phyloP scores from a whole-genome alignment of 2,113 vertebrate genomes.

The Epinephelus lanceolatus region DNA sequence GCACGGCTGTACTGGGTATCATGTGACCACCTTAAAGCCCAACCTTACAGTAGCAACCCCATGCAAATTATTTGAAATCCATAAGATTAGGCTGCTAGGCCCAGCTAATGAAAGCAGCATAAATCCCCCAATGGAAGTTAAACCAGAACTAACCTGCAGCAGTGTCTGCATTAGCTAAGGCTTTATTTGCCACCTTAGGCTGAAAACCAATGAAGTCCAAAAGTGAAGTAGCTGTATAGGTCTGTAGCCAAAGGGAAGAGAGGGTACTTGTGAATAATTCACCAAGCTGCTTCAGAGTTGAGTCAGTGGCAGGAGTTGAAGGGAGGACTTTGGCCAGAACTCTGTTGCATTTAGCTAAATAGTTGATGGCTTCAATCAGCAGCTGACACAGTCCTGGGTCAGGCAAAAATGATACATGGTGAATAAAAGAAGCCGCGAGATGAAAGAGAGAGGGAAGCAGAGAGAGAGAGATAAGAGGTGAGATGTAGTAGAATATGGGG shows the following conservation, averaged over 20 bases:
- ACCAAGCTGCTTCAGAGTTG: constrained; percentile 43
- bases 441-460: constrained; percentile 29
- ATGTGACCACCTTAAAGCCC: background rate
- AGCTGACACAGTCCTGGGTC: constrained; percentile 21
- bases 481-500: constrained; percentile 1
- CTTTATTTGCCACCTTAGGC: constrained; percentile 55
- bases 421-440: constrained; percentile 43
- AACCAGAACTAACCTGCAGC: constrained; percentile 19
- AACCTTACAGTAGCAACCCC: background rate
- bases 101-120: constrained; percentile 36
- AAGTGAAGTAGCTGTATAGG: constrained; percentile 45
- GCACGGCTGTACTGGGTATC: background rate
- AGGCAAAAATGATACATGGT: constrained; percentile 36
- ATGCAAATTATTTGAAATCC: constrained; percentile 27
- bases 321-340: constrained; percentile 55
- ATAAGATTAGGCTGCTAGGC: constrained; percentile 15
- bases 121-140: constrained; percentile 34
- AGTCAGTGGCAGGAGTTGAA: constrained; percentile 54
- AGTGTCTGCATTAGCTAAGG: constrained; percentile 35
- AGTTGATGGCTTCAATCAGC: constrained; percentile 67
- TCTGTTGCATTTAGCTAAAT: constrained; percentile 58
- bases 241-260: constrained; percentile 42
- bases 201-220: constrained; percentile 49
- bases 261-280: constrained; percentile 68
- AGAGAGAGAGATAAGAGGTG: constrained; percentile 11